These are phyloP conservation scores for Chrysotoxum bicinctum DNA, from an alignment of 2,888 invertebrate genomes.

Conservation along the genomic window DNA sequence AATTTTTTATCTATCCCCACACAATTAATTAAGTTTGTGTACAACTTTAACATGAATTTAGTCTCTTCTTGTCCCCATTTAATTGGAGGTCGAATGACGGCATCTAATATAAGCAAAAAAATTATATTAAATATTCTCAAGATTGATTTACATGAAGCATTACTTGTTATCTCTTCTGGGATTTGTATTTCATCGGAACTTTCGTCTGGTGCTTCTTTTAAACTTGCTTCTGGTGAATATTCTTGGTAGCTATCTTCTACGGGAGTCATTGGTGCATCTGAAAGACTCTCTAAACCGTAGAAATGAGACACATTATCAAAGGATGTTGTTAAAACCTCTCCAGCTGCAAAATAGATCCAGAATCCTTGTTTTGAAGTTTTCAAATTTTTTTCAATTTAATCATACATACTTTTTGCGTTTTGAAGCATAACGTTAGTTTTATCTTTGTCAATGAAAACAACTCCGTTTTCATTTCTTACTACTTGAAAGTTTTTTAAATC, in stretches of 20 bases:
- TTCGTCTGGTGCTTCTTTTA: background rate
- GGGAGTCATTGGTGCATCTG: background rate
- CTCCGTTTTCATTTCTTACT: conserved; percentile 3
- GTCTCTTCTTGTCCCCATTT: background rate
- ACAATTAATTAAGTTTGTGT: background rate
- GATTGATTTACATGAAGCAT: background rate
- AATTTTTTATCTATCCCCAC: background rate
- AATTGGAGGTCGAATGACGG: background rate
- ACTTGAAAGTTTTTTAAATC: conserved; percentile 6
- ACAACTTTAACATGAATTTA: background rate
- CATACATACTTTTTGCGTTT: background rate
- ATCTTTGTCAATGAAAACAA: background rate
- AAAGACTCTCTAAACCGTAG: background rate
- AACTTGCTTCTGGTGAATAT: background rate
- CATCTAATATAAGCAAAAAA: background rate
- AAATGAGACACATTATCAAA: background rate
- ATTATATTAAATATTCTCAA: background rate
- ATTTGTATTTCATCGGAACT: background rate
- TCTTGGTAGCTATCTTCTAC: background rate
- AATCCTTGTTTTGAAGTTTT: background rate
- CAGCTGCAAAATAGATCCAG: background rate
- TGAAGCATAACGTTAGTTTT: conserved; percentile 10
- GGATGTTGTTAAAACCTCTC: background rate
- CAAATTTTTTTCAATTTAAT: too few relatives aligned
- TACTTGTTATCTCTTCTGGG: background rate